Conservation (phyloP, 2,113 vertebrate species). For the Coryphaenoides rupestris region DNA sequence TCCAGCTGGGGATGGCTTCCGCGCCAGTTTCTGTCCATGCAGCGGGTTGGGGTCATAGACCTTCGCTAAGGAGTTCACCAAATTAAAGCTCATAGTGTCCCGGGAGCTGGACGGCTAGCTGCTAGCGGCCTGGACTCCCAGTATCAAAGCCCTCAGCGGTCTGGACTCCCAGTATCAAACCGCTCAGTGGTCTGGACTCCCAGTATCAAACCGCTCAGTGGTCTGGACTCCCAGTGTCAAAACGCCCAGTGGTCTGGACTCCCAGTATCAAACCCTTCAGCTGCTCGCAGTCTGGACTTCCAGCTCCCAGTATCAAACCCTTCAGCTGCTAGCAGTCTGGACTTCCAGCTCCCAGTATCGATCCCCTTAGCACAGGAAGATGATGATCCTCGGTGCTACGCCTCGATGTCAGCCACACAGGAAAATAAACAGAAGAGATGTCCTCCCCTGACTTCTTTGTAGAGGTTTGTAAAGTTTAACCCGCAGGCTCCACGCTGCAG, state of each 20-base stretch:
- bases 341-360: not conserved
- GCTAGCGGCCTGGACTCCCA: not conserved
- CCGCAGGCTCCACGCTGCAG: constrained; percentile 11
- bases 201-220: too few relatives aligned
- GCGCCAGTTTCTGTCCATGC: constrained; percentile 65
- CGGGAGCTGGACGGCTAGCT: too few relatives aligned
- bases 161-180: not conserved
- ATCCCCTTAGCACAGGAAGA: constrained; percentile 2
- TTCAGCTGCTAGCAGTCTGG: not conserved
- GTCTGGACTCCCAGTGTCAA: too few relatives aligned
- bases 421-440: not conserved
- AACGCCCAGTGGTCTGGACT: not conserved
- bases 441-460: not conserved
- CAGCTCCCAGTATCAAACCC: too few relatives aligned
- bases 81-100: constrained; percentile 59
- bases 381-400: not conserved
- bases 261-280: too few relatives aligned
- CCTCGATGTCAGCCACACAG: not conserved
- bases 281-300: too few relatives aligned
- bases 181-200: not conserved
- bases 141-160: not conserved
- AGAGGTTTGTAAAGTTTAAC: constrained; percentile 10
- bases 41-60: constrained; percentile 76
- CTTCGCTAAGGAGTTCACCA: constrained; percentile 81
- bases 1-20: constrained; percentile 48